Conservation (phyloP, 2,888 invertebrate genomes). For the Drosophila kuntzei region DNA sequence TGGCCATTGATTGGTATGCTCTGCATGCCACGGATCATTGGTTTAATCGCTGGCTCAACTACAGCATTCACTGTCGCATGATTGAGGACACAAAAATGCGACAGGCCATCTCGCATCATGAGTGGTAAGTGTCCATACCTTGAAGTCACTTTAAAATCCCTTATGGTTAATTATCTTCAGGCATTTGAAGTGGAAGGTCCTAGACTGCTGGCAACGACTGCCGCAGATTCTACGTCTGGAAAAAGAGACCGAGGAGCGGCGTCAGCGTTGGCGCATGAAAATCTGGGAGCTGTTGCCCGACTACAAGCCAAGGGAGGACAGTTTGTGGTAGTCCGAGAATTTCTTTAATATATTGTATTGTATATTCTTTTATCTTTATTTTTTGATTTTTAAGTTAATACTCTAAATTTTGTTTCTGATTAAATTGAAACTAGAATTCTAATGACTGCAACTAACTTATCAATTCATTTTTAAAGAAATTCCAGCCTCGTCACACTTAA, state of each 20-base stretch:
- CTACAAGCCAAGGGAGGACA: constrained; percentile 87
- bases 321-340: constrained; percentile 59
- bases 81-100: constrained; percentile 86
- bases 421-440: constrained; percentile 9
- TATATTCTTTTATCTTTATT: constrained; percentile 9
- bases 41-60: constrained; percentile 86
- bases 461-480: background rate
- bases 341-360: constrained; percentile 17
- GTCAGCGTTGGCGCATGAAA: constrained; percentile 90
- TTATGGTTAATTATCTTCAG: constrained; percentile 50
- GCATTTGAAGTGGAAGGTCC: constrained; percentile 85
- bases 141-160: background rate
- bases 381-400: constrained; percentile 14
- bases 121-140: constrained; percentile 76
- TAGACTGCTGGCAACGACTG: constrained; percentile 88
- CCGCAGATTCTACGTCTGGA: constrained; percentile 88
- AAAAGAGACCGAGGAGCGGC: constrained; percentile 89
- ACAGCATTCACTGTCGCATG: constrained; percentile 85
- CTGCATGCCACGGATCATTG: constrained; percentile 87
- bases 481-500: background rate
- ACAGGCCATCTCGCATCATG: constrained; percentile 84
- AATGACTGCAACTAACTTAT: constrained; percentile 13
- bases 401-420: constrained; percentile 7
- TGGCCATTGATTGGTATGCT: constrained; percentile 91
- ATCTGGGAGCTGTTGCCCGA: constrained; percentile 91